Evolutionary conservation across 2,113 vertebrate species (phyloP), one percentile per base, ranked within the genome.

Genomic region (Collichthys lucidus): DNA sequence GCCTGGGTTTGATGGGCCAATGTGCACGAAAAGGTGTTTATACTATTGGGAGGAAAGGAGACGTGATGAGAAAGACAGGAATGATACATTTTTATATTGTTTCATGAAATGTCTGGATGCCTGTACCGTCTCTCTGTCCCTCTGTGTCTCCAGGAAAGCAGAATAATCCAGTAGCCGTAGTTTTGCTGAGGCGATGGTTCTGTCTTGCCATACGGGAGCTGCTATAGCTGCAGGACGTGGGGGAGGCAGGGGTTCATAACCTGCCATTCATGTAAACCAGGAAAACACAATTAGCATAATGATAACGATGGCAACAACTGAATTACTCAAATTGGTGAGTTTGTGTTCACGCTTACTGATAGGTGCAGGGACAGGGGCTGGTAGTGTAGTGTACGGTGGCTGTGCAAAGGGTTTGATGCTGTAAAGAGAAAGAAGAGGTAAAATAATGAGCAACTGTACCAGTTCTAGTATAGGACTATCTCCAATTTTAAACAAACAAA

Each of bases 391-490:
- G 94, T 97, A 99, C 44, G 96, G 94, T 82, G 96, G 96, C 90
- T 98, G 97, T 95, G 96, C 97, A 95, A 99, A 99, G 24, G 97
- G 97, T 95, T 99, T 99, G 94, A 99, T 97, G 95, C 97, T 99
- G 94, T 26, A 92, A 87, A 61, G 44, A 63, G 40, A 10, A 52
- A 19, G 4, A 75, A 56, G 31, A 40, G 22, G 11, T 11, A 4
- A 31, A 55, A 74, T 14, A 42, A 40, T 68, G 19, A 76, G 66
- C 24, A 83, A 61, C 29, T 4, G 40, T 11, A 73, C 16, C 6
- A 42, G 15, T 29, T 40, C 29, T 55, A 31, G 22, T 7, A 44
- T 5, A 47, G 52, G 31, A 74, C 19, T 19, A 0, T 71, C 19
- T 68, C 29, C 14, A n/a, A n/a, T 44, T 74, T 57, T 29, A 29